Evolutionary conservation across 1,140 invertebrate genomes (phyloP).

Genomic region (Achroia grisella): DNA sequence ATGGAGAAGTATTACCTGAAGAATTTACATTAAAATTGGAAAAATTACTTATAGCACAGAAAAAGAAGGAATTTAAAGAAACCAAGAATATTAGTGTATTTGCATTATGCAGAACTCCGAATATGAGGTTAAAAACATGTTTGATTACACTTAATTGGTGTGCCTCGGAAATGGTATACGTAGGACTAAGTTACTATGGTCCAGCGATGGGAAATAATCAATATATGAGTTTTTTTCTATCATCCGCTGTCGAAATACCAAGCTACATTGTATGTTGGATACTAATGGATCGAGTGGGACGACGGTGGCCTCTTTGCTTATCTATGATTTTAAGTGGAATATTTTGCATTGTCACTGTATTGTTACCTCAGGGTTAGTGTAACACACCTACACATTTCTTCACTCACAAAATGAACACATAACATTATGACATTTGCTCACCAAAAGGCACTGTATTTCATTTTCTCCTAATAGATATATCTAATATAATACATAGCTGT

Average conservation of each 20-base stretch:
- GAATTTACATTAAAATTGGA: constrained; percentile 82
- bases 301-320: constrained; percentile 87
- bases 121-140: constrained; percentile 85
- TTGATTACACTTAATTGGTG: constrained; percentile 82
- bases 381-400: background rate
- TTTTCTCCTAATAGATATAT: too few relatives aligned
- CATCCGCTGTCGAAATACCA: constrained; percentile 87
- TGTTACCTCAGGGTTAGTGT: constrained; percentile 80
- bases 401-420: too few relatives aligned
- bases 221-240: constrained; percentile 90
- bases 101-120: constrained; percentile 86
- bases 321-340: constrained; percentile 88
- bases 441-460: too few relatives aligned
- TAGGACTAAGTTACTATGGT: constrained; percentile 90
- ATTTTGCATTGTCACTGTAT: constrained; percentile 86
- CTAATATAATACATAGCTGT: too few relatives aligned
- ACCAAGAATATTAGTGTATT: constrained; percentile 78
- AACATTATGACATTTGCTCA: too few relatives aligned
- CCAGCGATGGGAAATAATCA: constrained; percentile 88
- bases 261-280: constrained; percentile 89
- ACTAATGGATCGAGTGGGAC: constrained; percentile 87
- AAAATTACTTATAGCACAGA: constrained; percentile 80
- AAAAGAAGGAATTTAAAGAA: constrained; percentile 77
- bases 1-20: constrained; percentile 83
- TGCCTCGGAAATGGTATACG: constrained; percentile 86